These are phyloP conservation scores for Apotomis betuletana DNA, from an alignment of 2,888 invertebrate species.

Conservation along the genomic window DNA sequence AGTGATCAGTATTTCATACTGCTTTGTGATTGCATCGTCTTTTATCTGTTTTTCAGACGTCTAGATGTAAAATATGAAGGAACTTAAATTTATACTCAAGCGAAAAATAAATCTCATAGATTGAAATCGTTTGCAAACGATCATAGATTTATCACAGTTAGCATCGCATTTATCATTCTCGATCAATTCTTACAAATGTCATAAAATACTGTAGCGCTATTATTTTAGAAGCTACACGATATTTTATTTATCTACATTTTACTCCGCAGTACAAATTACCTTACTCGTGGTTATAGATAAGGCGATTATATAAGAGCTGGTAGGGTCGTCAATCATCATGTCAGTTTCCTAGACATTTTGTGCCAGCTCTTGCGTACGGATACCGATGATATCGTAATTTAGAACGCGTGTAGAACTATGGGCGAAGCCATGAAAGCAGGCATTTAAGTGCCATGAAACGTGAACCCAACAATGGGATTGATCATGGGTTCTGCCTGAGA, in stretches of 20 bases:
- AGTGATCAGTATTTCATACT: no score
- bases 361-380: background rate
- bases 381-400: background rate
- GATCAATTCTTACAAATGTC: slow-evolving; percentile 1
- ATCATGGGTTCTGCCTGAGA: no score
- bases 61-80: no score
- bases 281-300: background rate
- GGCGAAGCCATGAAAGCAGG: no score
- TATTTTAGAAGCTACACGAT: background rate
- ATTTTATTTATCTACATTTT: background rate
- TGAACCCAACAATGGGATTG: no score
- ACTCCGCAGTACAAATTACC: background rate
- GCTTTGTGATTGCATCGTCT: no score
- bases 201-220: background rate
- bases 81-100: background rate
- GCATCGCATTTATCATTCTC: slow-evolving; percentile 25
- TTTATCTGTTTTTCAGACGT: no score
- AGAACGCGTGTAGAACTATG: no score
- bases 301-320: background rate
- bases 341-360: background rate
- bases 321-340: background rate
- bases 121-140: slow-evolving; percentile 22
- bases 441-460: no score
- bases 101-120: slow-evolving; percentile 19
- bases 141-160: slow-evolving; percentile 25